Percentiles rank a stretch among this genome's conserved stretches.
phyloP scores from a whole-genome alignment of 2,888 invertebrate genomes.

The Candidula unifasciata region DNA sequence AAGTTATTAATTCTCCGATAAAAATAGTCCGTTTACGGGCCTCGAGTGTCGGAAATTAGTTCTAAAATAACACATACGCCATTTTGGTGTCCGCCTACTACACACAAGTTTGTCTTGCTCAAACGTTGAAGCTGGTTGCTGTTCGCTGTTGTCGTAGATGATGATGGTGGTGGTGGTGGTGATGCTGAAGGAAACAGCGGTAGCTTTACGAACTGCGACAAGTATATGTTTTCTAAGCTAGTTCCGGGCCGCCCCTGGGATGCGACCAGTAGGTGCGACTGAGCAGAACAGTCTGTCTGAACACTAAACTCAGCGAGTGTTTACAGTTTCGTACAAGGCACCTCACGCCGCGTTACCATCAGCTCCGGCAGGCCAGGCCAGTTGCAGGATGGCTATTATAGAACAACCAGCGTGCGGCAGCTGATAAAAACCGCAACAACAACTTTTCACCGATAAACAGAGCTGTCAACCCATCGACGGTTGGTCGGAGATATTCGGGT shows the following conservation, averaged over 20 bases:
- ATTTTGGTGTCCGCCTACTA: conserved; percentile 16
- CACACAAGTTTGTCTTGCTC: not conserved
- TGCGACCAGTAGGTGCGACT: conserved; percentile 13
- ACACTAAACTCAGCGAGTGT: conserved; percentile 36
- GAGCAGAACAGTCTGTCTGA: not conserved
- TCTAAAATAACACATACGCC: not conserved
- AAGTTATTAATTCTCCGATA: not conserved
- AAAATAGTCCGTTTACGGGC: not conserved
- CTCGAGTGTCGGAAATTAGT: not conserved
- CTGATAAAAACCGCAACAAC: conserved; percentile 40
- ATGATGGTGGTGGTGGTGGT: not conserved
- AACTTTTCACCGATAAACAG: conserved; percentile 40
- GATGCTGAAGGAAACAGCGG: not conserved
- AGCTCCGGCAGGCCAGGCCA: conserved; percentile 18
- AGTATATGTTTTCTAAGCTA: conserved; percentile 16
- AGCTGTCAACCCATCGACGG: conserved; percentile 26
- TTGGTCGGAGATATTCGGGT: not conserved
- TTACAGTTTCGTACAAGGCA: conserved; percentile 27
- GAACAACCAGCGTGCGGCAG: conserved; percentile 38
- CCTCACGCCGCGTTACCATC: conserved; percentile 16
- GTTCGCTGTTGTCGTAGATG: not conserved
- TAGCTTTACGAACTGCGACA: not conserved
- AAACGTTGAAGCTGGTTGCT: not conserved
- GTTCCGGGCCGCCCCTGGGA: conserved; percentile 24
- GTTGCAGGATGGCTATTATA: conserved; percentile 23